These are phyloP conservation scores for Lucifuga dentata DNA, from an alignment of 2,113 vertebrate species.

Conservation along the genomic window DNA sequence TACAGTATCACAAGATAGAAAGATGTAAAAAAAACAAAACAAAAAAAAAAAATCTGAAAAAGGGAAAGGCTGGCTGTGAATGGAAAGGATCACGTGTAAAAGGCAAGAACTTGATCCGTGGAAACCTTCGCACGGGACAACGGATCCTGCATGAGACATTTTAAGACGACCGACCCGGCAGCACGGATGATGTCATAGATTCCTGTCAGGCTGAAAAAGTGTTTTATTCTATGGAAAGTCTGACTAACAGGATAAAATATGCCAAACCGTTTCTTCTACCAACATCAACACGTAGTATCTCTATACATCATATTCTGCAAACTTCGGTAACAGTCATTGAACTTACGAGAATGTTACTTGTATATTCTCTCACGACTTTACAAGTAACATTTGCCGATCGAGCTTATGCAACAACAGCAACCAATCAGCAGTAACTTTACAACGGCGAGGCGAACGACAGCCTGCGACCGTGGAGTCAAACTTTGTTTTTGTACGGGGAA, in stretches of 20 bases:
- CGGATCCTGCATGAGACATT: slow-evolving; percentile 3
- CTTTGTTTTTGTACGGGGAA: slow-evolving; percentile 5
- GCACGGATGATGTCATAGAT: background rate
- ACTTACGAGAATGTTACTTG: no score
- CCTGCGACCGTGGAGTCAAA: slow-evolving; percentile 25
- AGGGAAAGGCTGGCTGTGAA: slow-evolving; percentile 37
- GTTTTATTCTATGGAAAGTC: slow-evolving; percentile 6
- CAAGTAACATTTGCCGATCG: slow-evolving; percentile 25
- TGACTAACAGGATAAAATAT: slow-evolving; percentile 35
- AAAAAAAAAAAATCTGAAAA: slow-evolving; percentile 5
- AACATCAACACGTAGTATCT: slow-evolving; percentile 32
- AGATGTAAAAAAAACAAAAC: background rate
- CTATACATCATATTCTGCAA: slow-evolving; percentile 21
- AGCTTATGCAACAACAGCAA: slow-evolving; percentile 46
- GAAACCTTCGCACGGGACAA: background rate
- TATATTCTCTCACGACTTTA: slow-evolving; percentile 26
- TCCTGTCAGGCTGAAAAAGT: slow-evolving; percentile 30
- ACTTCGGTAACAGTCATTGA: slow-evolving; percentile 8
- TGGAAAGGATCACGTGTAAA: slow-evolving; percentile 27
- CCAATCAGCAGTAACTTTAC: slow-evolving; percentile 50
- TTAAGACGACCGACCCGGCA: slow-evolving; percentile 22
- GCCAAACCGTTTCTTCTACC: no score
- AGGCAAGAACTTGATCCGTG: slow-evolving; percentile 2
- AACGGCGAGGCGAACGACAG: slow-evolving; percentile 44
- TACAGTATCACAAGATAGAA: slow-evolving; percentile 20